Percentiles rank a stretch among this genome's conserved stretches.
phyloP scores from a whole-genome alignment of 2,888 invertebrate species.

The Blomia tropicalis region DNA sequence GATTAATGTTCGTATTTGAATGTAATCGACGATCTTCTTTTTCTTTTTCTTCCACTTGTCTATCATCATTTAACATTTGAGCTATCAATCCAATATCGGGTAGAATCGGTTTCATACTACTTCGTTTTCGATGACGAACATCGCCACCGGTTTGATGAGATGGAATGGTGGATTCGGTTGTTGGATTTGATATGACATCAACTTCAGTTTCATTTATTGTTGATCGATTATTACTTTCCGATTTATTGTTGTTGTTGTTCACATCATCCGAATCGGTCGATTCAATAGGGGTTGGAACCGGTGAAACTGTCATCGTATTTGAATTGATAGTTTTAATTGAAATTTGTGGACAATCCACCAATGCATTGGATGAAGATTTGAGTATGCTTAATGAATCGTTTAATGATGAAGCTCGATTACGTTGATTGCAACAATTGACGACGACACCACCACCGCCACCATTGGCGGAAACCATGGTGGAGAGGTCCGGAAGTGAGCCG shows the following conservation, averaged over 20 bases:
- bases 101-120: neutral
- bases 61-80: neutral
- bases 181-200: neutral
- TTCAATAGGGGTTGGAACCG: neutral
- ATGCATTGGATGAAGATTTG: neutral
- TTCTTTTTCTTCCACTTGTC: neutral
- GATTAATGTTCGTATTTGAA: too few species aligned
- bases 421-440: too few species aligned
- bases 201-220: neutral
- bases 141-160: neutral
- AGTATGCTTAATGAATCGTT: neutral
- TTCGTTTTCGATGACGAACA: neutral
- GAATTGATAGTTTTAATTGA: neutral
- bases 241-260: neutral
- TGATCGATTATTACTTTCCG: neutral
- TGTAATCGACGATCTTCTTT: too few species aligned
- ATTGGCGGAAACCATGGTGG: neutral
- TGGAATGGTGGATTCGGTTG: neutral
- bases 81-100: neutral
- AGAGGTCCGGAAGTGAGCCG: neutral
- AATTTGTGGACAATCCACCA: neutral
- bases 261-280: neutral
- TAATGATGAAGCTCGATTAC: neutral
- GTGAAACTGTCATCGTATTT: neutral
- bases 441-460: too few species aligned